A percentile compares a stretch with the other conserved stretches of the same genome.
Evolutionary conservation across 2,113 vertebrate genomes (phyloP).

Genomic region (Anhinga rufa): DNA sequence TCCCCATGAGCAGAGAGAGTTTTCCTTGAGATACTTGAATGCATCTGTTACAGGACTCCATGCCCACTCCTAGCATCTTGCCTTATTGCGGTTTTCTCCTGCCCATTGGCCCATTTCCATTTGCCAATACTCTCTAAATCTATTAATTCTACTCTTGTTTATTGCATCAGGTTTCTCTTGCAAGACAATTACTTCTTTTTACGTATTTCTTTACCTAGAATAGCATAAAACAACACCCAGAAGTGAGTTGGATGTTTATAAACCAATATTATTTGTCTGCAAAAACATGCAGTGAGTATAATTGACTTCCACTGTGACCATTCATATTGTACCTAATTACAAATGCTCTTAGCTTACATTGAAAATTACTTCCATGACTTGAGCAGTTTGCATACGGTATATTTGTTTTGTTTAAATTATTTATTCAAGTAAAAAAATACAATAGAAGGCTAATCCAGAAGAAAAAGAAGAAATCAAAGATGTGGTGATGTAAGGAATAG

Average conservation of each 20-base stretch:
- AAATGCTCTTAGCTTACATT: background rate
- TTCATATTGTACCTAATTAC: background rate
- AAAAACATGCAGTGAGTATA: background rate
- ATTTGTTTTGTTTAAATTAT: background rate
- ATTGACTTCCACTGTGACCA: background rate
- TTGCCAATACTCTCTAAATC: background rate
- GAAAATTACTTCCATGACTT: background rate
- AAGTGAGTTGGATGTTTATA: background rate
- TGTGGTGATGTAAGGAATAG: accelerated
- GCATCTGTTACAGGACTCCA: background rate
- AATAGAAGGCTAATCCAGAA: background rate
- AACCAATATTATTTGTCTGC: background rate
- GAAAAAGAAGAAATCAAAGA: background rate
- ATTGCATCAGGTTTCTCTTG: background rate
- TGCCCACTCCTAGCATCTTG: background rate
- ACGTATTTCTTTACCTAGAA: background rate
- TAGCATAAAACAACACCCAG: background rate
- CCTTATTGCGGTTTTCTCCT: background rate
- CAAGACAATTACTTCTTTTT: background rate
- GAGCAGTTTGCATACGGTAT: background rate
- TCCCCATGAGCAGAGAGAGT: accelerated
- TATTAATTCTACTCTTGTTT: background rate
- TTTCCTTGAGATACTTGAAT: background rate
- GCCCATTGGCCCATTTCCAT: background rate
- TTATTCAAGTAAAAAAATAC: background rate